Conservation (phyloP, 2,797 vertebrate species). For the Sebastes steindachneri region DNA sequence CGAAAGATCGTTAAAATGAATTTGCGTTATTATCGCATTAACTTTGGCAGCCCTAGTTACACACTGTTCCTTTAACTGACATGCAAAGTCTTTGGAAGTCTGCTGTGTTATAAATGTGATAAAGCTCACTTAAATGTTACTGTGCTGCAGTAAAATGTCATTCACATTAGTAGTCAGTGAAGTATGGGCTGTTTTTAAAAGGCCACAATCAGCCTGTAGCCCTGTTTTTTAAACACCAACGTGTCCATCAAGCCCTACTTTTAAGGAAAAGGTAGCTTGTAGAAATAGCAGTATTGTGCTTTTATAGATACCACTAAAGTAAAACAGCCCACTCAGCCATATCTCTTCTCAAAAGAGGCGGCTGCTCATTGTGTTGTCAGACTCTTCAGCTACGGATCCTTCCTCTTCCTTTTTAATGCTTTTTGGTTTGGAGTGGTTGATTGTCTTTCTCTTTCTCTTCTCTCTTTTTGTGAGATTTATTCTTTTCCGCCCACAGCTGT, state of each 20-base stretch:
- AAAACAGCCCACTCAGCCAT: constrained; percentile 11
- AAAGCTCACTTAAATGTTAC: constrained; percentile 1
- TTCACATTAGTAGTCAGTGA: neutral
- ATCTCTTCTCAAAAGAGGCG: neutral
- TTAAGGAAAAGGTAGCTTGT: constrained; percentile 1
- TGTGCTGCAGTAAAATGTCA: constrained; percentile 10
- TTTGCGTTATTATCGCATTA: too few species aligned
- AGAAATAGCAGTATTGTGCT: neutral
- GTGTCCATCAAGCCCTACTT: neutral
- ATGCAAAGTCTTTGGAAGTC: neutral
- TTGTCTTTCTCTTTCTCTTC: constrained; percentile 11
- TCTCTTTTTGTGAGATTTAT: constrained; percentile 29
- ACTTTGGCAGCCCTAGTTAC: too few species aligned
- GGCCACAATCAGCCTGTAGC: neutral
- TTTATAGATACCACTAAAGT: constrained; percentile 1
- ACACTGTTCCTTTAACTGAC: neutral
- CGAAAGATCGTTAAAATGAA: too few species aligned
- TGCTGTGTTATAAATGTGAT: neutral
- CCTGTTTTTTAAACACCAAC: neutral
- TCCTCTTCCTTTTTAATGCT: constrained; percentile 16
- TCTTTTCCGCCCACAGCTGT: constrained; percentile 30
- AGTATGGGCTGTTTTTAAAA: neutral
- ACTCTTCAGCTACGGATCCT: neutral
- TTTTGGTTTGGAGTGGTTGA: constrained; percentile 19
- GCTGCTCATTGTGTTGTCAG: constrained; percentile 12